Evolutionary conservation across 2,888 invertebrate species (phyloP).

Genomic region (Hedya salicella): DNA sequence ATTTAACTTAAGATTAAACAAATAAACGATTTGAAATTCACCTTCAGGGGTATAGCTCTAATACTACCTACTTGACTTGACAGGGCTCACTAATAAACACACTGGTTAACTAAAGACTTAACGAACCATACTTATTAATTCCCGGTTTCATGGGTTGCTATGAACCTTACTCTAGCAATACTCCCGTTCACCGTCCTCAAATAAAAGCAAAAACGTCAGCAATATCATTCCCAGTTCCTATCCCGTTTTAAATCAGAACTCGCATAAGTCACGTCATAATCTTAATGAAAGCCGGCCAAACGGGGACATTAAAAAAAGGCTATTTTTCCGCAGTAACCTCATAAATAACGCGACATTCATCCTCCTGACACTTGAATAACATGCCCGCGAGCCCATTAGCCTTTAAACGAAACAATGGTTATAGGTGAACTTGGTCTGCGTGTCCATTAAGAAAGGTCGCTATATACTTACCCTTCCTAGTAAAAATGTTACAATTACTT

Average conservation of each 20-base stretch:
- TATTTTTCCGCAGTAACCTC: conserved; percentile 41
- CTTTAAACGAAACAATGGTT: conserved; percentile 44
- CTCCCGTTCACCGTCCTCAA: background rate
- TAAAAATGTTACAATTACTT: background rate
- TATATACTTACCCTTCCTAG: background rate
- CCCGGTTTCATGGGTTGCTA: no score
- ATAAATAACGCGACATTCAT: conserved; percentile 44
- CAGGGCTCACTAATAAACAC: no score
- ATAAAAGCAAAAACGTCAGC: conserved; percentile 4
- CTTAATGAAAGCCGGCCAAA: conserved; percentile 42
- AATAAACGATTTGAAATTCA: no score
- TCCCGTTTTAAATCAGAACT: conserved; percentile 33
- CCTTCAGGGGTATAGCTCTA: no score
- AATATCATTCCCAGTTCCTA: conserved; percentile 28
- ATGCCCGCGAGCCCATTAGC: conserved; percentile 42
- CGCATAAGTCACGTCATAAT: conserved; percentile 41
- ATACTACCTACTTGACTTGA: no score
- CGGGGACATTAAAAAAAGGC: conserved; percentile 42
- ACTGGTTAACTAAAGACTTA: no score
- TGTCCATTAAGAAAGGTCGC: conserved; percentile 43
- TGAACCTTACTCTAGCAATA: no score
- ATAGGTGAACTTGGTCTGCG: conserved; percentile 38
- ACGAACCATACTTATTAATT: no score
- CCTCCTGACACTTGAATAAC: conserved; percentile 43
- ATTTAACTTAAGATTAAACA: no score